These are phyloP conservation scores for Columbina picui DNA, from an alignment of 2,113 vertebrate genomes.

Conservation along the genomic window DNA sequence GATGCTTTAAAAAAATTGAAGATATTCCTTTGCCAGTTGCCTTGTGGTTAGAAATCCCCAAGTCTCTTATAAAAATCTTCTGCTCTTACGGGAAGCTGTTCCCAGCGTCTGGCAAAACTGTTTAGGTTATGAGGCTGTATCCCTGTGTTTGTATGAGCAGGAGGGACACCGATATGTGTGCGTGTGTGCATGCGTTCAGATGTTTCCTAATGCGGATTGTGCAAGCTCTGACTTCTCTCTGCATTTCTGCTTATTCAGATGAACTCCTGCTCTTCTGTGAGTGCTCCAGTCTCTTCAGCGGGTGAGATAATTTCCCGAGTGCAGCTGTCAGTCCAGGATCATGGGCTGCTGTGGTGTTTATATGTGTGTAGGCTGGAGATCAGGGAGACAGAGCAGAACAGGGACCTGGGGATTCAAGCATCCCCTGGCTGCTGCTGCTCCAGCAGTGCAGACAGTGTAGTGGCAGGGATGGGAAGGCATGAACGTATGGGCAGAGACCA, in stretches of 20 bases:
- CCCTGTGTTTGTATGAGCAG: not conserved
- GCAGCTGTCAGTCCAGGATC: not conserved
- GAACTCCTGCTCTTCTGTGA: not conserved
- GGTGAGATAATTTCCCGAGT: not conserved
- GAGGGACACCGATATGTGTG: not conserved
- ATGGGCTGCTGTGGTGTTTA: rapidly evolving
- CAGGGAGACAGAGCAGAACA: too few species aligned
- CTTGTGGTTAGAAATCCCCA: not conserved
- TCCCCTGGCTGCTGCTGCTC: not conserved
- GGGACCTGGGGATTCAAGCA: not conserved
- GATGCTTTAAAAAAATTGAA: not conserved
- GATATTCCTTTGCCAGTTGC: not conserved
- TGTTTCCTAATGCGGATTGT: not conserved
- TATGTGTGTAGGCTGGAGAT: not conserved
- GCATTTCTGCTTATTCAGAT: not conserved
- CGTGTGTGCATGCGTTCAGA: not conserved
- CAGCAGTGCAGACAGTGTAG: not conserved
- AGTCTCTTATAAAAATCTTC: not conserved
- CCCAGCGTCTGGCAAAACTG: not conserved
- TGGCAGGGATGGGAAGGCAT: not conserved
- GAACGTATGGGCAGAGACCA: not conserved
- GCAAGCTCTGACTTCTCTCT: not conserved
- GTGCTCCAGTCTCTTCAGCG: not conserved
- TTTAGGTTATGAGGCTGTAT: not conserved
- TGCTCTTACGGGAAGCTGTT: not conserved